phyloP scores from a whole-genome alignment of 2,113 vertebrate genomes.

The Coreoperca whiteheadi region DNA sequence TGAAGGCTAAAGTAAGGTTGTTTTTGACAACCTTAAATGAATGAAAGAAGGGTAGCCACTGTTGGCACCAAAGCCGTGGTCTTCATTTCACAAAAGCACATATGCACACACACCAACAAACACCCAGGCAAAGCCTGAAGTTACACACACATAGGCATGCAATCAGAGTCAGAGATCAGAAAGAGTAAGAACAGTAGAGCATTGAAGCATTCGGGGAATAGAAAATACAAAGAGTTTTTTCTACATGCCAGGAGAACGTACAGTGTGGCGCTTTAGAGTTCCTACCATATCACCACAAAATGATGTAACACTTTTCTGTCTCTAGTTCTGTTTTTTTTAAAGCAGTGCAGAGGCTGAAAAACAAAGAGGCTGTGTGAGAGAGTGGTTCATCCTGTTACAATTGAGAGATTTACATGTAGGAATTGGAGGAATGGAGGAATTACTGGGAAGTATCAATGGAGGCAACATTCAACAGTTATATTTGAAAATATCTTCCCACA shows the following conservation, averaged over 20 bases:
- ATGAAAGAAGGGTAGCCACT: conserved; percentile 8
- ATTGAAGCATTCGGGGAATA: conserved; percentile 23
- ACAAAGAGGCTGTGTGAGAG: conserved; percentile 2
- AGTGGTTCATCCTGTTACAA: conserved; percentile 18
- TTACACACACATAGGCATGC: conserved; percentile 15
- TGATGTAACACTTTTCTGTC: conserved; percentile 12
- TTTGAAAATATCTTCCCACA: background rate
- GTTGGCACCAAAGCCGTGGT: conserved; percentile 8
- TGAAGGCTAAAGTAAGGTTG: conserved; percentile 22
- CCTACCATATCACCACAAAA: conserved; percentile 4
- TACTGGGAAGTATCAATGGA: background rate
- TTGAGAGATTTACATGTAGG: background rate
- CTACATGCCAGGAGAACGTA: conserved; percentile 30
- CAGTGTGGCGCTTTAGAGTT: conserved; percentile 16
- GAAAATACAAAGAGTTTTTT: conserved; percentile 39
- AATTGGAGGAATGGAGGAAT: background rate
- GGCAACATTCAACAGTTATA: background rate
- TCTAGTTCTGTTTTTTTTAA: conserved; percentile 8
- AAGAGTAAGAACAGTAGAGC: conserved; percentile 19
- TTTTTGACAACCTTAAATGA: conserved; percentile 27
- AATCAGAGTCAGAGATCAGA: conserved; percentile 52
- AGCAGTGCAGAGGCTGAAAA: background rate
- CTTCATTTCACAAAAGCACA: conserved; percentile 24
- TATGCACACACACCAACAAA: background rate
- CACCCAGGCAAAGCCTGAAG: conserved; percentile 6